phyloP scores from a whole-genome alignment of 2,888 invertebrate genomes.

The Neoitamus cyanurus region DNA sequence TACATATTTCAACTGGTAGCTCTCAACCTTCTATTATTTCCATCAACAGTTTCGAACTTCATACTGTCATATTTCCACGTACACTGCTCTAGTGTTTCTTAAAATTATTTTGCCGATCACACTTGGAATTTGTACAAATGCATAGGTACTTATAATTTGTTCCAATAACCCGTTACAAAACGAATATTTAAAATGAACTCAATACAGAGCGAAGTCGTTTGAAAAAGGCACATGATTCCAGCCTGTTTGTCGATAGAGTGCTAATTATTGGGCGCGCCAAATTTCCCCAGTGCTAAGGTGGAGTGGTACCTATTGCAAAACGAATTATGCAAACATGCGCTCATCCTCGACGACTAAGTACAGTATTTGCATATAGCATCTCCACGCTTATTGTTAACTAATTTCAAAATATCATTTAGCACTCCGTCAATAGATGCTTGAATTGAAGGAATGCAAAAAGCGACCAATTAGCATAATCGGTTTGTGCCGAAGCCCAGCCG shows the following conservation, averaged over 20 bases:
- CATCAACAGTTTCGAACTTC: too few relatives aligned
- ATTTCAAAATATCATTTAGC: slow-evolving; percentile 25
- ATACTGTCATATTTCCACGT: too few relatives aligned
- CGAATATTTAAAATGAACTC: not conserved
- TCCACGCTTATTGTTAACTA: not conserved
- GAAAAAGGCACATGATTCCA: not conserved
- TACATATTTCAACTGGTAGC: too few relatives aligned
- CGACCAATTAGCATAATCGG: slow-evolving; percentile 27
- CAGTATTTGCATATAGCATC: slow-evolving; percentile 10
- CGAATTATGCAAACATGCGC: not conserved
- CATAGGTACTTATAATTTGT: not conserved
- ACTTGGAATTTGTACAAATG: not conserved
- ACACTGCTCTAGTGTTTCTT: too few relatives aligned
- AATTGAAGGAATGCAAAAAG: not conserved
- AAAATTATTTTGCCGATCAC: not conserved
- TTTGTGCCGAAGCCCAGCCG: not conserved
- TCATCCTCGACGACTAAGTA: not conserved
- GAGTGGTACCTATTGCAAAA: not conserved
- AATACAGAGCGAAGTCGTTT: not conserved
- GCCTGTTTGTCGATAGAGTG: not conserved
- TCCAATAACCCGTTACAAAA: not conserved
- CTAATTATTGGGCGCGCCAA: not conserved
- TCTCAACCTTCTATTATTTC: too few relatives aligned
- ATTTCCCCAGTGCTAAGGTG: not conserved
- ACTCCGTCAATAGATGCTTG: not conserved